These are phyloP conservation scores for Manacus vitellinus DNA, from an alignment of 2,113 vertebrate species.

Conservation along the genomic window DNA sequence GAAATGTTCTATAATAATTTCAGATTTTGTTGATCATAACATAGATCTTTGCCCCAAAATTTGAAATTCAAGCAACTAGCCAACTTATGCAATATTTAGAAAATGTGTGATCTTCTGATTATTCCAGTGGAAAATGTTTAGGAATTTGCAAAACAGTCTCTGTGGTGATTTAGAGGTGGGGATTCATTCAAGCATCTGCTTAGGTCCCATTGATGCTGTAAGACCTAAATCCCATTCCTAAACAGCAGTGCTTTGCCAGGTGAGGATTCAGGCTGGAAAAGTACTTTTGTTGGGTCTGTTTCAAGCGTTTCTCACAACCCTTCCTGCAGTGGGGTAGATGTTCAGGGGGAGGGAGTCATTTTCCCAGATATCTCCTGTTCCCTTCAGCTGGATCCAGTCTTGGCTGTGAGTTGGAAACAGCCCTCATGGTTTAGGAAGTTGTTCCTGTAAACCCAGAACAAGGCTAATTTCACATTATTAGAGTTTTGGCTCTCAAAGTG, in stretches of 20 bases:
- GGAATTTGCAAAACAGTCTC: not conserved
- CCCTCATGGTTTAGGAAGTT: not conserved
- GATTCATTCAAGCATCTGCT: not conserved
- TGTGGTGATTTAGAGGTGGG: conserved; percentile 9
- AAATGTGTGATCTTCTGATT: conserved; percentile 15
- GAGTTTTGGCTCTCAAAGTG: not conserved
- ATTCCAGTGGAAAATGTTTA: conserved; percentile 26
- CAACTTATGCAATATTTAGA: conserved; percentile 41
- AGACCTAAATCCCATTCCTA: not conserved
- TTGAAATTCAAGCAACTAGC: conserved; percentile 15
- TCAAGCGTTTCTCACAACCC: not conserved
- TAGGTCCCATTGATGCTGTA: not conserved
- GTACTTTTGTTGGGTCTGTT: not conserved
- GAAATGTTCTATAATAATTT: not conserved
- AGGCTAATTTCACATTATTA: not conserved
- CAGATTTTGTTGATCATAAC: conserved; percentile 19
- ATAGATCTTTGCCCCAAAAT: conserved; percentile 25
- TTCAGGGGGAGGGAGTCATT: not conserved
- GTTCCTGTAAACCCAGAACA: not conserved
- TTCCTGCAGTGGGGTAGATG: not conserved
- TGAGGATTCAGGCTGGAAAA: not conserved
- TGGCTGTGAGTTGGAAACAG: not conserved
- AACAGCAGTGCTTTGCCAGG: not conserved
- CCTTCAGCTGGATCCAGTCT: not conserved
- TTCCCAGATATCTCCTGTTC: not conserved